Conservation (phyloP, 2,797 vertebrate genomes). For the Melopsittacus undulatus region DNA sequence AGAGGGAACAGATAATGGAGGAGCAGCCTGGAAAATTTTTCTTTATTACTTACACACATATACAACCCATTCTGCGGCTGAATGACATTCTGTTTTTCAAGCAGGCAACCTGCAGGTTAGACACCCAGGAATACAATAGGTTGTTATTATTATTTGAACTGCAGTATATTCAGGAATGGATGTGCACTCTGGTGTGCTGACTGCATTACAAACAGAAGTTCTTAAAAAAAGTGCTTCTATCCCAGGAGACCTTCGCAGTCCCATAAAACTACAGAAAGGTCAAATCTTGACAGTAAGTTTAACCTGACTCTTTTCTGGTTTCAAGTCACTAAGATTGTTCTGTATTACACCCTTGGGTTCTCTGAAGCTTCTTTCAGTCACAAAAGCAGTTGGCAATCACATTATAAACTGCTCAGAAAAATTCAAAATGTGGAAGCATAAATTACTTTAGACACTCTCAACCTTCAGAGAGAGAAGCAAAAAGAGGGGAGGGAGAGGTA, state of each 20-base stretch:
- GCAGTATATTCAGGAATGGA: neutral
- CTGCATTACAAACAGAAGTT: neutral
- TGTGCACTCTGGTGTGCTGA: neutral
- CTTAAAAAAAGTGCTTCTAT: neutral
- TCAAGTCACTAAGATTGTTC: neutral
- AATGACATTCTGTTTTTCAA: conserved; percentile 28
- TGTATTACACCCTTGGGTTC: conserved; percentile 40
- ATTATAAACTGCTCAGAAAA: conserved; percentile 25
- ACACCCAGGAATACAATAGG: neutral
- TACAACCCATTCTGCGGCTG: neutral
- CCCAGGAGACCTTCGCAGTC: neutral
- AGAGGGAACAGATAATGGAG: neutral
- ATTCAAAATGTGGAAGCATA: conserved; percentile 1
- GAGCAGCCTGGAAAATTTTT: neutral
- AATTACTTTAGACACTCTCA: conserved; percentile 28
- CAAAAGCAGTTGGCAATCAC: conserved; percentile 27
- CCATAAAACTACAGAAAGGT: conserved; percentile 38
- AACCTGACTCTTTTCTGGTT: neutral
- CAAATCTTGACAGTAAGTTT: neutral
- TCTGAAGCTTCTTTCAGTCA: conserved; percentile 4
- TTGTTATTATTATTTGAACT: conserved; percentile 26
- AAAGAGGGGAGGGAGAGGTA: neutral
- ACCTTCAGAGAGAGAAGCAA: conserved; percentile 12
- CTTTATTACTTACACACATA: neutral
- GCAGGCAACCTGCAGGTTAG: conserved; percentile 26